Conservation (phyloP, 2,888 invertebrate species). For the Eumacrocentrus americanus region DNA sequence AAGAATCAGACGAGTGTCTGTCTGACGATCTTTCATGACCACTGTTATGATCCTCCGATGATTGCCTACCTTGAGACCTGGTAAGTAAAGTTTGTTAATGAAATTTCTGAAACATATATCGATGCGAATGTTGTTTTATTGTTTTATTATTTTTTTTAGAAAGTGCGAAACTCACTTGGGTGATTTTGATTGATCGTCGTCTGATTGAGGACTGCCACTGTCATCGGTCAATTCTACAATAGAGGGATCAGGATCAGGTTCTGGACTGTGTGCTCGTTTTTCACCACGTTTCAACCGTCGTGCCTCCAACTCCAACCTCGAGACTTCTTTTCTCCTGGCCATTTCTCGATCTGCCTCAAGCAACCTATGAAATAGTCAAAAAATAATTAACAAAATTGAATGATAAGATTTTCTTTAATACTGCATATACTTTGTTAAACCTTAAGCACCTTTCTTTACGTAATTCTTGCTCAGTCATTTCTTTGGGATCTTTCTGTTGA, state of each 20-base stretch:
- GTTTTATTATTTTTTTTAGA: too few species aligned
- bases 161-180: constrained; percentile 42
- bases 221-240: constrained; percentile 58
- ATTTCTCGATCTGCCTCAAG: constrained; percentile 68
- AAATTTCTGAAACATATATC: too few species aligned
- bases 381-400: background rate
- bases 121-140: too few species aligned
- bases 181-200: constrained; percentile 52
- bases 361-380: constrained; percentile 40
- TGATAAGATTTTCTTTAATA: constrained; percentile 3
- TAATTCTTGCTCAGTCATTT: constrained; percentile 60
- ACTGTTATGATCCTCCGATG: constrained; percentile 52
- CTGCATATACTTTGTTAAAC: background rate
- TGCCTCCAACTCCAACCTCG: constrained; percentile 75
- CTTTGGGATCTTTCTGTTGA: constrained; percentile 53
- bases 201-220: constrained; percentile 50
- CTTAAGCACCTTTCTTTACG: constrained; percentile 66
- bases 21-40: constrained; percentile 51
- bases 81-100: too few species aligned
- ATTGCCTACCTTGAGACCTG: constrained; percentile 46
- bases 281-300: constrained; percentile 70
- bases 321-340: constrained; percentile 78
- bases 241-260: constrained; percentile 51
- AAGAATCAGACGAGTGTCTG: constrained; percentile 53
- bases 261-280: constrained; percentile 56